phyloP scores from a whole-genome alignment of 1,140 invertebrate genomes.

The Hydropsyche tenuis region DNA sequence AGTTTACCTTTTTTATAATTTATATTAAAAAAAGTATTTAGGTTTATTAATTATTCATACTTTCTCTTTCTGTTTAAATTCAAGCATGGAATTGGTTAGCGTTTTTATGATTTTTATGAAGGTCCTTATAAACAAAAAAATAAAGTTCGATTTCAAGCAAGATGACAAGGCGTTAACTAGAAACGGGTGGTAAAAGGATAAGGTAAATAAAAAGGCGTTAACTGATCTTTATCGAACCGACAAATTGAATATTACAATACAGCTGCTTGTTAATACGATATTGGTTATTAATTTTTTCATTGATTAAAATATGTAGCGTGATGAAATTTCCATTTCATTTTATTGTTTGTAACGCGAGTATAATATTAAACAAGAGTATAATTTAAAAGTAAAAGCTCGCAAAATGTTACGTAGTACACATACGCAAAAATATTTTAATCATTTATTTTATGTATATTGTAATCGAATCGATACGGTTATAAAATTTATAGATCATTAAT shows the following conservation, averaged over 20 bases:
- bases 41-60: constrained; percentile 20
- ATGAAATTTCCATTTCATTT: background rate
- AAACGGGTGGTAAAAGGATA: constrained; percentile 21
- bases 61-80: constrained; percentile 43
- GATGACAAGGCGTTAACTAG: constrained; percentile 48
- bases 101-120: no score
- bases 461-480: no score
- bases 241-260: constrained; percentile 36
- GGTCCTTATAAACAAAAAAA: constrained; percentile 37
- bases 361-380: background rate
- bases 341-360: background rate
- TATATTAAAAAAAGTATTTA: no score
- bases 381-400: background rate
- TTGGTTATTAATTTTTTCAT: constrained; percentile 11
- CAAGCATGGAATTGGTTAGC: background rate
- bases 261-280: constrained; percentile 29
- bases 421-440: no score
- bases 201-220: constrained; percentile 45
- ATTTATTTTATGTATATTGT: no score
- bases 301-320: background rate
- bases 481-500: no score
- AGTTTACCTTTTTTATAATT: background rate
- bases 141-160: constrained; percentile 32
- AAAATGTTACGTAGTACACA: no score
- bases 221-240: constrained; percentile 46